Base-by-base conservation (phyloP, 2,113 vertebrate genomes). In the Carollia perspicillata region DNA sequence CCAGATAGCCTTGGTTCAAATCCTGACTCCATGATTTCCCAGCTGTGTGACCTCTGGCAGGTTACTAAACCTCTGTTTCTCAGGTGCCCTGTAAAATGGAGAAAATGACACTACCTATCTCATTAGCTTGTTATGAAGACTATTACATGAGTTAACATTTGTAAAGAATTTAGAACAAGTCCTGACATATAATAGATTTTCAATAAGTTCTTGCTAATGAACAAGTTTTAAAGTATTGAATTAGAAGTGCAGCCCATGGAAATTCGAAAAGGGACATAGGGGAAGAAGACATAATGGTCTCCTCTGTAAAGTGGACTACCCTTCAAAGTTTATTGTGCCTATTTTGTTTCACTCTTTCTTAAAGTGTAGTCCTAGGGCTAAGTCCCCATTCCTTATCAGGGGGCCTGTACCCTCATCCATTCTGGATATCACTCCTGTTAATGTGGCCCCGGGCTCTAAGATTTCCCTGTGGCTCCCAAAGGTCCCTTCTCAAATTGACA, bases 1-100 rank as follows among this genome's bases (percentile, higher is more conserved):
- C 28, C n/a, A 94, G 22, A 86, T 28, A 44, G 33, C 22, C 20
- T 58, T 58, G 55, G 55, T 58, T 23, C 55, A 58, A 58, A 58
- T 58, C 55, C 55, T 23, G 71, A 33, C 63, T 96, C n/a, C 77
- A 22, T 68, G 71, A 87, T 40, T 84, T 84, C 49, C 77, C 71
- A 95, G 83, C 37, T 90, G 35, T 95, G 33, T 78, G 94, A 87
- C 37, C 26, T 84, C 44, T 95, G 90, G 44, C n/a, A 84, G 75
- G 77, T 88, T 91, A 65, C 33, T 69, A 90, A 95, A 65, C 53
- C 23, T 86, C 87, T 95, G 42, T 90, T 94, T 94, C 53, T 55
- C 44, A 74, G 40, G 33, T 58, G 40, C 65, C 74, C 68, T 86
- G 33, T 96, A 65, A 93, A 93, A 84, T 22, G 33, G 65, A 89